phyloP scores from a whole-genome alignment of 1,140 invertebrate genomes.

The Pseudomyrmex sp. region DNA sequence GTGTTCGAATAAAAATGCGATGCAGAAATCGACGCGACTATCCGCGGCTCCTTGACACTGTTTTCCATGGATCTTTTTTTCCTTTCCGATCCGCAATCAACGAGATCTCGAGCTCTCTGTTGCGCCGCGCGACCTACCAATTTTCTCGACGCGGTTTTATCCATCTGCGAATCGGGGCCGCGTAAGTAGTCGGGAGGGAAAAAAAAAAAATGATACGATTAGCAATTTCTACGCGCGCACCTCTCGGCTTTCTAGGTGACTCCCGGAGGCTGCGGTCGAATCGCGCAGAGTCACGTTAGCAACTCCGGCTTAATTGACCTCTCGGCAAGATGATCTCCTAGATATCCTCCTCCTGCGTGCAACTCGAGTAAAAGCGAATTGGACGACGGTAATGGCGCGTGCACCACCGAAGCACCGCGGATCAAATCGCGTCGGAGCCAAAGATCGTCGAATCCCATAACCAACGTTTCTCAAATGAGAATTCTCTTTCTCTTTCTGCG shows the following conservation, averaged over 20 bases:
- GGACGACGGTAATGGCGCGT: slow-evolving; percentile 4
- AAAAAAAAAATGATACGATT: neutral
- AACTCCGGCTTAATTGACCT: slow-evolving; percentile 29
- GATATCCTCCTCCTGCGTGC: neutral
- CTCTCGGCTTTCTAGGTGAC: slow-evolving; percentile 23
- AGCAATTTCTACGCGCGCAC: slow-evolving; percentile 23
- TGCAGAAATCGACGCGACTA: neutral
- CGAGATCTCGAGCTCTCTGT: neutral
- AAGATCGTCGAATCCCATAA: slow-evolving; percentile 16
- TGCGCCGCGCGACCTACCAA: neutral
- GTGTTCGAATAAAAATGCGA: neutral
- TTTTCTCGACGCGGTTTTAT: neutral
- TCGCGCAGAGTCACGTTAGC: slow-evolving; percentile 12
- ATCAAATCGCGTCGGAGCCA: slow-evolving; percentile 9
- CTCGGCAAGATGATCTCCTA: slow-evolving; percentile 13
- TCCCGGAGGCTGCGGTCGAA: neutral
- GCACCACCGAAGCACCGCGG: neutral
- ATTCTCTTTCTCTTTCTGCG: neutral
- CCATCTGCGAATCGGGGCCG: neutral
- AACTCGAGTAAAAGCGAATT: neutral
- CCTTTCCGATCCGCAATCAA: neutral
- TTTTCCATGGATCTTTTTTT: neutral
- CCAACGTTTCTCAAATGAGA: neutral
- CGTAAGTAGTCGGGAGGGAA: no score
- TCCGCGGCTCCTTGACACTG: slow-evolving; percentile 26